Percentiles rank a stretch among this genome's conserved stretches.
Conservation (phyloP, 2,888 invertebrate genomes). For the Plebejus anna region DNA sequence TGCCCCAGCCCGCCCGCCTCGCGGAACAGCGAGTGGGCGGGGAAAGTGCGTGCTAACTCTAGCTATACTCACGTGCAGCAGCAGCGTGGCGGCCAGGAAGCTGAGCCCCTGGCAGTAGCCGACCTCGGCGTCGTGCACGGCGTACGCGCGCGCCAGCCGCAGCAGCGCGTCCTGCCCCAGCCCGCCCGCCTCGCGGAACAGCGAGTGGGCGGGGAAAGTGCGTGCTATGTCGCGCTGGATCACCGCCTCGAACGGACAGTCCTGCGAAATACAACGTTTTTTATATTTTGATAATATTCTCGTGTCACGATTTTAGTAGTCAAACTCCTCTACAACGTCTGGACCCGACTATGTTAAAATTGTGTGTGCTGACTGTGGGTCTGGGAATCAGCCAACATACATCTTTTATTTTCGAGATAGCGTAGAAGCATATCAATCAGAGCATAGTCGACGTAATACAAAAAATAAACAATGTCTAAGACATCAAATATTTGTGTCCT, state of each 20-base stretch:
- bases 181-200: constrained; percentile 97
- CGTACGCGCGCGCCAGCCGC: constrained; percentile 97
- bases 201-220: constrained; percentile 99
- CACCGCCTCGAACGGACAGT: constrained; percentile 95
- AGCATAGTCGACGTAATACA: no score
- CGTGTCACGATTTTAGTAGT: no score
- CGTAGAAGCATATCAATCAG: no score
- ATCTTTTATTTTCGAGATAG: no score
- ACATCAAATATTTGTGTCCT: no score
- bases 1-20: constrained; percentile 97
- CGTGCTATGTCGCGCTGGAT: constrained; percentile 98
- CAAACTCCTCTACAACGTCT: no score
- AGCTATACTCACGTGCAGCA: constrained; percentile 90
- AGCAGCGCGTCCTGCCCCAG: constrained; percentile 97
- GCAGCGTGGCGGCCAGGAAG: constrained; percentile 96
- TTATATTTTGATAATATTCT: no score
- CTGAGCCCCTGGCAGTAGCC: constrained; percentile 99
- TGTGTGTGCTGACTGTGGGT: no score
- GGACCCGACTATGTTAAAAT: no score
- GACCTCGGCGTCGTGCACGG: constrained; percentile 97
- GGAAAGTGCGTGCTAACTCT: constrained; percentile 94
- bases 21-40: constrained; percentile 98
- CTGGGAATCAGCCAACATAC: no score
- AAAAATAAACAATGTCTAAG: no score
- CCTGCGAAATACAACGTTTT: constrained; percentile 73